Conservation (phyloP, 2,797 vertebrate species). For the Alcedo atthis region DNA sequence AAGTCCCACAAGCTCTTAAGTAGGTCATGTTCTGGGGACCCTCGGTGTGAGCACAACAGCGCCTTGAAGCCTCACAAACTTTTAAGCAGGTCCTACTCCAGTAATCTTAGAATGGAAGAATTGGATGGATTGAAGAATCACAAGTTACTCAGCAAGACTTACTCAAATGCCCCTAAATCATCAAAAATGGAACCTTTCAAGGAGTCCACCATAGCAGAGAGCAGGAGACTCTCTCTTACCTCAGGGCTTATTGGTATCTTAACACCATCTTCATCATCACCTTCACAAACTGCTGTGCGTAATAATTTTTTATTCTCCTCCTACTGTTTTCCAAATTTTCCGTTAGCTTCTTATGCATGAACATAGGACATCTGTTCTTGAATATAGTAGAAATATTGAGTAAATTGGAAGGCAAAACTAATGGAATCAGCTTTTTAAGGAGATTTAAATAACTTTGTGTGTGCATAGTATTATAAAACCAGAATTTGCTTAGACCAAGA, state of each 20-base stretch:
- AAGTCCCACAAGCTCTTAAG: constrained; percentile 84
- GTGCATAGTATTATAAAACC: not conserved
- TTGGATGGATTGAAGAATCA: constrained; percentile 86
- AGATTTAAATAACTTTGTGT: not conserved
- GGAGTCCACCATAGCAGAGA: constrained; percentile 83
- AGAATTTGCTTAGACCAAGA: not conserved
- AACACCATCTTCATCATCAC: constrained; percentile 85
- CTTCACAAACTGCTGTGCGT: constrained; percentile 82
- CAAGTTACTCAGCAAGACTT: constrained; percentile 86
- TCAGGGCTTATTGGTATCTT: constrained; percentile 93
- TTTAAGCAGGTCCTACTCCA: constrained; percentile 86
- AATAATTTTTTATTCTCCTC: constrained; percentile 44
- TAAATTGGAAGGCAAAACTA: not conserved
- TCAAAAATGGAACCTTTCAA: constrained; percentile 85
- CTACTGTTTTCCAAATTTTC: not conserved
- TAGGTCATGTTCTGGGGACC: constrained; percentile 84
- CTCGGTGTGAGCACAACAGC: constrained; percentile 84
- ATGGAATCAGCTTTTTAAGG: not conserved
- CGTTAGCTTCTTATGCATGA: not conserved
- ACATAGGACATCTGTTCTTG: not conserved
- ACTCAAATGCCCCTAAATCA: constrained; percentile 84
- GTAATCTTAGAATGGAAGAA: constrained; percentile 85
- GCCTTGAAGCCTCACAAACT: constrained; percentile 86
- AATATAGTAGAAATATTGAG: not conserved
- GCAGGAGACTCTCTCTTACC: constrained; percentile 91